Conservation (phyloP, 2,888 invertebrate species). For the Byasa hedistus region DNA sequence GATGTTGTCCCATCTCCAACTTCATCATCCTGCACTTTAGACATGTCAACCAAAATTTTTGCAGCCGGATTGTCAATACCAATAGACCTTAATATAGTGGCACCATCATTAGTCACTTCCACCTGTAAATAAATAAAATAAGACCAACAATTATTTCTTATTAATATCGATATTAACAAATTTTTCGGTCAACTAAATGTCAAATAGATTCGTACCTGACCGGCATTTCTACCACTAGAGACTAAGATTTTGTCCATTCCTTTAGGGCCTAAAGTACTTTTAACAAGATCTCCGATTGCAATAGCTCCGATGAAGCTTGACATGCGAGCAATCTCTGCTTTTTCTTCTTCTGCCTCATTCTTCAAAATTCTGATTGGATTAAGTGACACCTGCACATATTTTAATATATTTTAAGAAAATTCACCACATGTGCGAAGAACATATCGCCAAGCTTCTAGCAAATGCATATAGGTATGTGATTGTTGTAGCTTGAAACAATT, state of each 20-base stretch:
- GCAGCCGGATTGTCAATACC: slow-evolving; percentile 99
- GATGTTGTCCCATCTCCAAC: slow-evolving; percentile 99
- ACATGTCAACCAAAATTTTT: slow-evolving; percentile 99
- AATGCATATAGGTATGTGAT: neutral
- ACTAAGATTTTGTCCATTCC: slow-evolving; percentile 98
- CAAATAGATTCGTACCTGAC: slow-evolving; percentile 69
- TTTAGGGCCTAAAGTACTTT: slow-evolving; percentile 98
- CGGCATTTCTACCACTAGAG: slow-evolving; percentile 88
- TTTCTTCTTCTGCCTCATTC: slow-evolving; percentile 98
- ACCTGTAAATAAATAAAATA: slow-evolving; percentile 75
- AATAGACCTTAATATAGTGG: slow-evolving; percentile 96
- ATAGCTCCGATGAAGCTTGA: slow-evolving; percentile 99
- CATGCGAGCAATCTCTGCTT: slow-evolving; percentile 96
- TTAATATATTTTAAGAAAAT: slow-evolving; percentile 27
- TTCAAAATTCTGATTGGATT: slow-evolving; percentile 97
- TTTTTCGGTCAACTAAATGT: neutral
- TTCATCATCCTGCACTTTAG: slow-evolving; percentile 99
- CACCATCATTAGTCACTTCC: slow-evolving; percentile 99
- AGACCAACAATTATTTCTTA: neutral
- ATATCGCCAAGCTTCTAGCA: slow-evolving; percentile 2
- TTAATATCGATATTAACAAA: neutral
- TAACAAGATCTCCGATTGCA: slow-evolving; percentile 98
- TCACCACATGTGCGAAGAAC: slow-evolving; percentile 53
- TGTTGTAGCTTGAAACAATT: neutral
- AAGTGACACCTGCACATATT: slow-evolving; percentile 84